Conservation (phyloP, 2,797 vertebrate genomes). For the Chaunax sp. region DNA sequence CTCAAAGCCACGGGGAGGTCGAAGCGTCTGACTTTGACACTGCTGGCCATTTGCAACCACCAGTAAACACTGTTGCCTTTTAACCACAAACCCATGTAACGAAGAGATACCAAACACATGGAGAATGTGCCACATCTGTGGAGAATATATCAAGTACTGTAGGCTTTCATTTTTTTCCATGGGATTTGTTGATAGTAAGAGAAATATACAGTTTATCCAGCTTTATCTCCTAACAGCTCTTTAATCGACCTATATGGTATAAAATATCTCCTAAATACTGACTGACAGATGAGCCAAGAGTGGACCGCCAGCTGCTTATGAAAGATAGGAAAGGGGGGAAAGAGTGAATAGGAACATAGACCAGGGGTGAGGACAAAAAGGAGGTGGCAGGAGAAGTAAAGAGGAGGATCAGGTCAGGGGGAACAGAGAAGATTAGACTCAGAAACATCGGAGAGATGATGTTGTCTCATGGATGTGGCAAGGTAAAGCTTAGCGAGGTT, state of each 20-base stretch:
- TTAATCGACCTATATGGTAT: neutral
- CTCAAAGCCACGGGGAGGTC: neutral
- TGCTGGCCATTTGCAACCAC: neutral
- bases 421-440: constrained; percentile 43
- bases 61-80: neutral
- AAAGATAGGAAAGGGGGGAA: constrained; percentile 5
- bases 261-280: constrained; percentile 20
- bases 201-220: neutral
- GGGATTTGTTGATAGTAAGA: neutral
- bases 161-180: neutral
- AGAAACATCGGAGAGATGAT: constrained; percentile 49
- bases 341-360: constrained; percentile 8
- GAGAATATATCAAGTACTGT: too few species aligned
- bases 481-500: constrained; percentile 42
- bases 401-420: constrained; percentile 21
- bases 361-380: neutral
- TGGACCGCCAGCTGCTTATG: constrained; percentile 44
- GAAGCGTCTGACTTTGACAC: neutral
- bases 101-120: neutral
- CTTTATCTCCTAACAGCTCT: neutral
- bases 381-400: constrained; percentile 32
- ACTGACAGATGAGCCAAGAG: constrained; percentile 10
- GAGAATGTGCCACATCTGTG: too few species aligned
- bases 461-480: constrained; percentile 38
- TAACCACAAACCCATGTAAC: neutral